Percentiles rank a stretch among this genome's conserved stretches.
Evolutionary conservation across 2,113 vertebrate species (phyloP).

Genomic region (Planiliza haematocheilus): DNA sequence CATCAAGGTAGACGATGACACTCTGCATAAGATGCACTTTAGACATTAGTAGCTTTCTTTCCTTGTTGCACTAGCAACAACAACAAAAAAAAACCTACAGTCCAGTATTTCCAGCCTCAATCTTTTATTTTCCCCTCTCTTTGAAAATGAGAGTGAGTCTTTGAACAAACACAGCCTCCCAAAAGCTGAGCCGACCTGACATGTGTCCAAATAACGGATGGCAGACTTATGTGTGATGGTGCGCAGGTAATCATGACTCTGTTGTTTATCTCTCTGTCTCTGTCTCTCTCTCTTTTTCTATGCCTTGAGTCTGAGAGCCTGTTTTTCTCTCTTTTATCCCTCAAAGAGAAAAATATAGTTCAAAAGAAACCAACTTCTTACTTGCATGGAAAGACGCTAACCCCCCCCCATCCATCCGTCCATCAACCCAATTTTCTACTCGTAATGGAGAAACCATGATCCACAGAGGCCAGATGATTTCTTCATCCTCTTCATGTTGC

Average conservation of each 20-base stretch:
- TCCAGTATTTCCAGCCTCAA: neutral
- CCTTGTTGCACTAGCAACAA: neutral
- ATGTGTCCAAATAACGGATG: constrained; percentile 40
- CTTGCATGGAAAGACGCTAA: constrained; percentile 3
- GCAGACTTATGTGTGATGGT: constrained; percentile 19
- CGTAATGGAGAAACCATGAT: constrained; percentile 42
- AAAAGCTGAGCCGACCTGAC: constrained; percentile 39
- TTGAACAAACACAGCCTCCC: constrained; percentile 1
- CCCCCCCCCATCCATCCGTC: neutral
- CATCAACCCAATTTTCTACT: constrained; percentile 26
- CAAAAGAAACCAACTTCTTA: constrained; percentile 12
- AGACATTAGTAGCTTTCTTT: constrained; percentile 3
- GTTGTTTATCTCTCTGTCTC: constrained; percentile 9
- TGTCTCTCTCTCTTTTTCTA: neutral
- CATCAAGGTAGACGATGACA: constrained; percentile 20
- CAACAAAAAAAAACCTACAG: neutral
- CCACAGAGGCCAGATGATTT: constrained; percentile 45
- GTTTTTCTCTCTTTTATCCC: constrained; percentile 22
- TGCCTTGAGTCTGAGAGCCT: constrained; percentile 2
- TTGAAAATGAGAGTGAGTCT: constrained; percentile 5
- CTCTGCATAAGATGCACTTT: constrained; percentile 9
- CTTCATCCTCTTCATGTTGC: constrained; percentile 38
- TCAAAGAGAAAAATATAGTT: constrained; percentile 13
- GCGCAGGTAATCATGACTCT: constrained; percentile 19
- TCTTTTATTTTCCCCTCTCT: neutral